Conservation (phyloP, 2,888 invertebrate genomes). For the Drosophila vallismaia region DNA sequence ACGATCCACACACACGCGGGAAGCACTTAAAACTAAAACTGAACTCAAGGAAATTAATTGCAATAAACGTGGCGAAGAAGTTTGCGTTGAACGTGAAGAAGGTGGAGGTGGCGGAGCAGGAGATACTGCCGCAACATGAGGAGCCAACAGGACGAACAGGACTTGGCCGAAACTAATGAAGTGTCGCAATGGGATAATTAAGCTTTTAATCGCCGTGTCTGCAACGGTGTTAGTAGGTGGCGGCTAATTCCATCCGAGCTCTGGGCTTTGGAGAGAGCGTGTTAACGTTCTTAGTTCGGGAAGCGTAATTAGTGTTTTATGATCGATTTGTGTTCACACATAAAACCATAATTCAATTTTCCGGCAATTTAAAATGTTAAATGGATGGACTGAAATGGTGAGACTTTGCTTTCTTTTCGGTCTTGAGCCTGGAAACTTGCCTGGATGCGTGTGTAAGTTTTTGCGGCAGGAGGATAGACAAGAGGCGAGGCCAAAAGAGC, state of each 20-base stretch:
- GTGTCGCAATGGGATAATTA: slow-evolving; percentile 79
- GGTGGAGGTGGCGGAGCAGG: not conserved
- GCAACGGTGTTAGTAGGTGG: slow-evolving; percentile 20
- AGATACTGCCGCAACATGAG: slow-evolving; percentile 7
- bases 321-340: slow-evolving; percentile 73
- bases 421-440: slow-evolving; percentile 3
- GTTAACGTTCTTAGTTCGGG: slow-evolving; percentile 58
- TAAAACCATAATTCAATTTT: slow-evolving; percentile 73
- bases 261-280: slow-evolving; percentile 39
- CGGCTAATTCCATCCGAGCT: slow-evolving; percentile 16
- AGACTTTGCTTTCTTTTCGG: slow-evolving; percentile 3
- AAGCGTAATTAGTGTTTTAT: slow-evolving; percentile 76
- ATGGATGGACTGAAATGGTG: not conserved
- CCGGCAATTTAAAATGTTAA: slow-evolving; percentile 37
- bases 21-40: slow-evolving; percentile 65
- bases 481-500: slow-evolving; percentile 33
- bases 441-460: slow-evolving; percentile 60
- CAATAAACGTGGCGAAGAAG: slow-evolving; percentile 69
- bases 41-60: slow-evolving; percentile 77
- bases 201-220: slow-evolving; percentile 70
- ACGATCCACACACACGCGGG: slow-evolving; percentile 23
- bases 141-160: slow-evolving; percentile 40
- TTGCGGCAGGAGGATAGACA: slow-evolving; percentile 38
- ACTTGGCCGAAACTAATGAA: slow-evolving; percentile 72
- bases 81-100: slow-evolving; percentile 32